Evolutionary conservation across 1,140 invertebrate genomes (phyloP).

Genomic region (Hyposmocoma kahamanoa): DNA sequence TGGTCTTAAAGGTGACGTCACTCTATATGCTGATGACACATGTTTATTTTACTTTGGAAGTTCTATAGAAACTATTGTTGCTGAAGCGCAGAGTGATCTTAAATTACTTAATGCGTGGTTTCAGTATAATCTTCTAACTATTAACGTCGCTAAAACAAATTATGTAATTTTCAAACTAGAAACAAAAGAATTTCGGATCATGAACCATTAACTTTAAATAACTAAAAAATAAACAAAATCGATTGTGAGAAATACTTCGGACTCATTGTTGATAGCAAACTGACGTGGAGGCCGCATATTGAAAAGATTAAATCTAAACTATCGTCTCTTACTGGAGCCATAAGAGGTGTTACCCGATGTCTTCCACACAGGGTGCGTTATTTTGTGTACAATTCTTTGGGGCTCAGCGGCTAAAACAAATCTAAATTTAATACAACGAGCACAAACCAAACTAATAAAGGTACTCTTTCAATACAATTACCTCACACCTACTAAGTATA

Average conservation of each 20-base stretch:
- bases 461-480: conserved; percentile 13
- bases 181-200: conserved; percentile 13
- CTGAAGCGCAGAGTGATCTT: conserved; percentile 13
- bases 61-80: conserved; percentile 6
- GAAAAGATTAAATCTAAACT: conserved; percentile 12
- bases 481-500: conserved; percentile 8
- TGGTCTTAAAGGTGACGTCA: conserved; percentile 11
- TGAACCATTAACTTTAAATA: neutral
- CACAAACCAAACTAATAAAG: conserved; percentile 22
- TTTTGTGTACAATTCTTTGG: conserved; percentile 18
- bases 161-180: conserved; percentile 17
- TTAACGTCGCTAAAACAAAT: conserved; percentile 13
- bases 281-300: conserved; percentile 17
- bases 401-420: no score
- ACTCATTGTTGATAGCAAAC: conserved; percentile 13
- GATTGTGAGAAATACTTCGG: conserved; percentile 17
- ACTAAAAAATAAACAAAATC: neutral
- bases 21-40: conserved; percentile 19
- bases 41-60: conserved; percentile 17
- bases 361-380: conserved; percentile 10
- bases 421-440: conserved; percentile 14
- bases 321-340: conserved; percentile 5
- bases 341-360: conserved; percentile 12
- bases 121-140: conserved; percentile 13
- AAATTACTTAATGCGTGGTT: conserved; percentile 10